Evolutionary conservation across 1,140 invertebrate genomes (phyloP).

Genomic region (Maconellicoccus hirsutus): DNA sequence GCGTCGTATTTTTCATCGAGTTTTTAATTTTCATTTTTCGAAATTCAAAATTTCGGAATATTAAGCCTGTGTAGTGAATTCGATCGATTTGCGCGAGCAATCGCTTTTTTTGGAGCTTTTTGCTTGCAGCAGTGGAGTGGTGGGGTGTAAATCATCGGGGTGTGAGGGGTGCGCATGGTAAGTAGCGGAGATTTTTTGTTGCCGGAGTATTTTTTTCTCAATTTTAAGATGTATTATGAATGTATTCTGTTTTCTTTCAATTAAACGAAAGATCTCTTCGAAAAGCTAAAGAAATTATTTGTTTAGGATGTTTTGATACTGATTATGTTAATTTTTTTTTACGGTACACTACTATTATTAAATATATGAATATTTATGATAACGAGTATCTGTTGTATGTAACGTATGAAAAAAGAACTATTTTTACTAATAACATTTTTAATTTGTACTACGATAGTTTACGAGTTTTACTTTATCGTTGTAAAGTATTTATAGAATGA

Average conservation of each 20-base stretch:
- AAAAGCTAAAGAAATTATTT: background rate
- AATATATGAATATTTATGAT: too few species aligned
- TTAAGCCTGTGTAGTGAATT: background rate
- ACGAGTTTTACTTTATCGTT: constrained; percentile 1
- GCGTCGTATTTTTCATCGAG: background rate
- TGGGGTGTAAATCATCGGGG: too few species aligned
- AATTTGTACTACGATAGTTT: constrained; percentile 4
- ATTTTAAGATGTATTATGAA: too few species aligned
- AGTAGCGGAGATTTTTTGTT: too few species aligned
- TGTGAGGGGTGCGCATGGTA: too few species aligned
- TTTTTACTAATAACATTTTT: constrained; percentile 16
- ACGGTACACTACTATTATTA: constrained; percentile 5
- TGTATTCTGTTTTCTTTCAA: too few species aligned
- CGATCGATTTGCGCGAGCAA: background rate
- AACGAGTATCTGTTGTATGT: too few species aligned
- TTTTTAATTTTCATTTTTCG: background rate
- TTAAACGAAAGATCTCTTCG: background rate
- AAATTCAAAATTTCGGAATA: background rate
- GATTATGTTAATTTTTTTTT: constrained; percentile 3
- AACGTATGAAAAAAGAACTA: background rate
- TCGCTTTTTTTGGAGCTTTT: background rate
- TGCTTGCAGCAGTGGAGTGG: too few species aligned
- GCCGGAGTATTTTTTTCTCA: too few species aligned
- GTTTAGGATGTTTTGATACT: constrained; percentile 6
- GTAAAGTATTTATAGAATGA: background rate